phyloP scores from a whole-genome alignment of 2,797 vertebrate genomes.

The Acanthurus tractus region DNA sequence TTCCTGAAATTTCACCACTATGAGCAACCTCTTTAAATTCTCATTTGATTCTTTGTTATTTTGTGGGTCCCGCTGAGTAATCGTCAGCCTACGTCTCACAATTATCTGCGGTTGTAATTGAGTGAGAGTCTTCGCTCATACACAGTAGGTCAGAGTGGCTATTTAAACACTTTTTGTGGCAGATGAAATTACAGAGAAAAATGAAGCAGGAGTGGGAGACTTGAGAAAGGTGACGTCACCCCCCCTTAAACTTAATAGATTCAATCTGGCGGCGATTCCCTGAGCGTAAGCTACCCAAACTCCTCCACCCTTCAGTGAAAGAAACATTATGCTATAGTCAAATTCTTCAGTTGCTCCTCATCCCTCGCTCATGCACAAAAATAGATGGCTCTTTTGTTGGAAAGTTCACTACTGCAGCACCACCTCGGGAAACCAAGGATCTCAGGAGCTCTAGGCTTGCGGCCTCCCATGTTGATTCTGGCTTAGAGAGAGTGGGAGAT shows the following conservation, averaged over 20 bases:
- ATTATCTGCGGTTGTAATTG: constrained; percentile 20
- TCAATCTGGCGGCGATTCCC: constrained; percentile 71
- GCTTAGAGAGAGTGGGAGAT: constrained; percentile 32
- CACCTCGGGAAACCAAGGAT: constrained; percentile 43
- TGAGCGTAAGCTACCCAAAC: constrained; percentile 28
- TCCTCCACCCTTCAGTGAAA: constrained; percentile 45
- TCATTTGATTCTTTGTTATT: not conserved
- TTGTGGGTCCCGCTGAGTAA: not conserved
- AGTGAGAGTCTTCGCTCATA: constrained; percentile 40
- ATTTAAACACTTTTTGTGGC: constrained; percentile 40
- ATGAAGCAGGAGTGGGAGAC: constrained; percentile 19
- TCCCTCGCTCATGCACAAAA: constrained; percentile 44
- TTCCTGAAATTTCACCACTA: too few species aligned
- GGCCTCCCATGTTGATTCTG: constrained; percentile 59
- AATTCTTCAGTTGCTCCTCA: constrained; percentile 56
- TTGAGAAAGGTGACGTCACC: constrained; percentile 72
- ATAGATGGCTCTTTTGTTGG: constrained; percentile 53
- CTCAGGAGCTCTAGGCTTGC: constrained; percentile 43
- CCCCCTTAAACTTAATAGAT: constrained; percentile 71
- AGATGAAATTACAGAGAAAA: constrained; percentile 37
- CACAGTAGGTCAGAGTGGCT: constrained; percentile 44
- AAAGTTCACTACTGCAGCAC: constrained; percentile 48
- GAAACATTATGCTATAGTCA: constrained; percentile 61
- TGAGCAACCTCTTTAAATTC: not conserved
- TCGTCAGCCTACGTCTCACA: not conserved